Base-by-base conservation (phyloP, 1,140 invertebrate genomes). In the Drosophila tropicalis region DNA sequence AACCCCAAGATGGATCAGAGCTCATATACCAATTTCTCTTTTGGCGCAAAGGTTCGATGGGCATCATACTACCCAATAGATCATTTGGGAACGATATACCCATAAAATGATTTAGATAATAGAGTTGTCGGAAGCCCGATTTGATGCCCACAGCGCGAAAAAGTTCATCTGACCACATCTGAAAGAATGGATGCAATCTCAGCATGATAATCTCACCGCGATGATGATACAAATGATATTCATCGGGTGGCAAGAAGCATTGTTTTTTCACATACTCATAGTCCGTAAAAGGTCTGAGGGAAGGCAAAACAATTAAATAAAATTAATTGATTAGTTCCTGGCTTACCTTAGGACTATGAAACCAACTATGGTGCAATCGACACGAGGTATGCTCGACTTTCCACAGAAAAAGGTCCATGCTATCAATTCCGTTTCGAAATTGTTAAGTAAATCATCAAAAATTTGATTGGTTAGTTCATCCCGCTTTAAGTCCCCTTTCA, bases 201-300 rank as follows among this genome's bases (percentile, higher is more conserved):
- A 89, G 69, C 51, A 83, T 67, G 0, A 87, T 32, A 1, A 87
- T 66, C 60, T 87, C 83, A 7, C 84, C 79, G 3, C 84, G 84
- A 0, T 66, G 62, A 57, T 74, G 44, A 6, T 67, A 69, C 17
- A 80, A 6, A 13, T 72, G 17, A 39, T 51, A 64, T 13, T 64
- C 57, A 22, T 87, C 76, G 3, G 40, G 44, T 0, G 84, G 80
- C 67, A 87, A 47, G 44, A 67, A 40, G 12, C 71, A 89, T 3
- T 83, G 62, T 19, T 62, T 80, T 12, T 64, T 47, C 3, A 85
- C 32, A 0, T 60, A 39, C 0, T 56, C 51, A 34, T 89, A 86
- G 22, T 67, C 39, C 5, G 55, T 19, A 32, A 86, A 86, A 2
- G 64, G 25, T 6, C 83, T 86, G 3, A 7, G 15, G 0, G 19